A percentile compares a stretch with the other conserved stretches of the same genome.
These are phyloP conservation scores for Eristalis tenax DNA, from an alignment of 2,888 invertebrate genomes.

Conservation along the genomic window DNA sequence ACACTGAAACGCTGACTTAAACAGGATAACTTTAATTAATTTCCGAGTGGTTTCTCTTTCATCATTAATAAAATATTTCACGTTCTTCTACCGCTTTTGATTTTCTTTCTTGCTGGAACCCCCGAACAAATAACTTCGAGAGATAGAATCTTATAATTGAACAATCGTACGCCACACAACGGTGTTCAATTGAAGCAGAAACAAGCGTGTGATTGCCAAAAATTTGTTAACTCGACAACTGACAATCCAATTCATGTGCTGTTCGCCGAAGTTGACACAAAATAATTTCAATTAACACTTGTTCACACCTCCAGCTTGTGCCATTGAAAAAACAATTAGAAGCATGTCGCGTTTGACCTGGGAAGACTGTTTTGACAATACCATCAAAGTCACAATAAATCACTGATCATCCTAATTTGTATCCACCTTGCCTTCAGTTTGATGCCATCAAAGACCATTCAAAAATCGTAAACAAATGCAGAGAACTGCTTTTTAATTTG, in stretches of 20 bases:
- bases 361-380: background rate
- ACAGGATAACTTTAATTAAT: background rate
- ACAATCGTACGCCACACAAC: background rate
- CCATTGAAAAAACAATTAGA: background rate
- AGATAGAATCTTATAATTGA: background rate
- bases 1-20: background rate
- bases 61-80: background rate
- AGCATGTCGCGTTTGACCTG: background rate
- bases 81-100: background rate
- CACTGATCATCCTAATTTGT: constrained; percentile 8
- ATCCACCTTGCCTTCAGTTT: background rate
- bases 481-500: constrained; percentile 28
- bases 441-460: background rate
- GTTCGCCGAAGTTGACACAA: background rate
- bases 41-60: background rate
- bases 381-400: background rate
- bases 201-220: background rate
- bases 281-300: constrained; percentile 4
- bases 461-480: constrained; percentile 3
- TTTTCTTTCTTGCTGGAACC: background rate
- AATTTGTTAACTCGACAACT: background rate
- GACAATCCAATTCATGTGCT: background rate
- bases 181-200: background rate
- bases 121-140: background rate
- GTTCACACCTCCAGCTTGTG: background rate